phyloP scores from a whole-genome alignment of 2,113 vertebrate species.

The Myrmecobius fasciatus region DNA sequence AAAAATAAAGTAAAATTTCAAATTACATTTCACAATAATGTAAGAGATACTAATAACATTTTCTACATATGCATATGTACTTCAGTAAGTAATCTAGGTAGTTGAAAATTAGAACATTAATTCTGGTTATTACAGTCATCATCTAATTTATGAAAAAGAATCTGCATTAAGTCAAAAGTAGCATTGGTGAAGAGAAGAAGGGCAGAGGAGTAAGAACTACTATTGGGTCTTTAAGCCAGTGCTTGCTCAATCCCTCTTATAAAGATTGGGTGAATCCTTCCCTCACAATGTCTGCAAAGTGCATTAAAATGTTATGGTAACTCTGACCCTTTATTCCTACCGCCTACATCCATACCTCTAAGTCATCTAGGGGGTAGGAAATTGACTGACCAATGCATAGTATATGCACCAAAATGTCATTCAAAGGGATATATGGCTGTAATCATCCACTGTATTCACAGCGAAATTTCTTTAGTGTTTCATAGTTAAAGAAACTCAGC shows the following conservation, averaged over 20 bases:
- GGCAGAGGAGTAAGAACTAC: constrained; percentile 46
- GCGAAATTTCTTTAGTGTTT: constrained; percentile 94
- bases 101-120: neutral
- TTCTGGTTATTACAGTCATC: neutral
- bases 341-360: constrained; percentile 96
- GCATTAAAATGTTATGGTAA: constrained; percentile 87
- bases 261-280: constrained; percentile 91
- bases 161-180: constrained; percentile 97
- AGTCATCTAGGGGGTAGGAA: constrained; percentile 97
- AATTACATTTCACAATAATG: neutral
- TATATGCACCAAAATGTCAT: constrained; percentile 91
- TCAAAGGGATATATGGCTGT: constrained; percentile 91
- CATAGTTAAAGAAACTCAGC: constrained; percentile 98
- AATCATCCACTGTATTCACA: constrained; percentile 88
- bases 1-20: neutral
- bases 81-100: neutral
- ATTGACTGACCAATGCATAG: constrained; percentile 95
- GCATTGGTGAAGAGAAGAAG: constrained; percentile 73
- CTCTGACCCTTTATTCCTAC: constrained; percentile 92
- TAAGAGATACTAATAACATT: neutral
- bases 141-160: constrained; percentile 84
- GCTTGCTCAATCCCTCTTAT: constrained; percentile 99
- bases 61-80: neutral
- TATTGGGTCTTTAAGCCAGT: constrained; percentile 98
- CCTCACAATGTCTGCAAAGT: constrained; percentile 91